Percentiles rank a stretch among this genome's conserved stretches.
These are phyloP conservation scores for Caenorhabditis panamensis DNA, from an alignment of 2,888 invertebrate genomes.

Conservation along the genomic window DNA sequence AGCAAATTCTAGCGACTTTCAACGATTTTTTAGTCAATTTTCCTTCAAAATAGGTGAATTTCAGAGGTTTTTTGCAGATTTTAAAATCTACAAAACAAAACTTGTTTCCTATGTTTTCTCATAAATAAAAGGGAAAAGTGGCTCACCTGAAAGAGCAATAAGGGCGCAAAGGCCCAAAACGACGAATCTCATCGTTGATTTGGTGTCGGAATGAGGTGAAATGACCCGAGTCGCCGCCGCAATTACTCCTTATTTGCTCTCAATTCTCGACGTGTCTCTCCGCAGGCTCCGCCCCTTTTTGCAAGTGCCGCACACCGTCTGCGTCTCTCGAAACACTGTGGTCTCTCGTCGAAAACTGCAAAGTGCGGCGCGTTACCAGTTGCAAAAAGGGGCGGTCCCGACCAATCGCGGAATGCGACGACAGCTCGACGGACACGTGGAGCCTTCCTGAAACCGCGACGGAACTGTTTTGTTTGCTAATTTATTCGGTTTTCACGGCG, in stretches of 20 bases:
- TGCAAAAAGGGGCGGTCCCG: slow-evolving; percentile 41
- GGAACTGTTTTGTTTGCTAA: slow-evolving; percentile 17
- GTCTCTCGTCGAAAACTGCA: slow-evolving; percentile 45
- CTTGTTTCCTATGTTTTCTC: too few relatives aligned
- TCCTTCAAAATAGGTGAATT: neutral
- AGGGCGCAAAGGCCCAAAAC: slow-evolving; percentile 54
- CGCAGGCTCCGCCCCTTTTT: slow-evolving; percentile 39
- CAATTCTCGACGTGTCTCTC: slow-evolving; percentile 53
- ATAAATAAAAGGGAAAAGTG: slow-evolving; percentile 4
- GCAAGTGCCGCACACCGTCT: slow-evolving; percentile 48
- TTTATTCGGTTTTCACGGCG: neutral
- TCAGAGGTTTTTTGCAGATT: too few relatives aligned
- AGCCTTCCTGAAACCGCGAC: slow-evolving; percentile 36
- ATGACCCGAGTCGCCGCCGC: slow-evolving; percentile 29
- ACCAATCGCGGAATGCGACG: slow-evolving; percentile 21
- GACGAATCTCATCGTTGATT: slow-evolving; percentile 50
- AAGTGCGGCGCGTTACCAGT: slow-evolving; percentile 57
- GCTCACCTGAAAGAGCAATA: slow-evolving; percentile 61
- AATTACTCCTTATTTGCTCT: slow-evolving; percentile 56
- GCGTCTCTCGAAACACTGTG: slow-evolving; percentile 13
- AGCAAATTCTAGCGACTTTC: neutral
- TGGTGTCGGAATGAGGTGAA: slow-evolving; percentile 22
- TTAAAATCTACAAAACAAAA: too few relatives aligned
- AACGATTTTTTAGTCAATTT: neutral
- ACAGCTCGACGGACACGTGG: slow-evolving; percentile 54